These are phyloP conservation scores for Butorides virescens DNA, from an alignment of 2,113 vertebrate species.

Conservation along the genomic window DNA sequence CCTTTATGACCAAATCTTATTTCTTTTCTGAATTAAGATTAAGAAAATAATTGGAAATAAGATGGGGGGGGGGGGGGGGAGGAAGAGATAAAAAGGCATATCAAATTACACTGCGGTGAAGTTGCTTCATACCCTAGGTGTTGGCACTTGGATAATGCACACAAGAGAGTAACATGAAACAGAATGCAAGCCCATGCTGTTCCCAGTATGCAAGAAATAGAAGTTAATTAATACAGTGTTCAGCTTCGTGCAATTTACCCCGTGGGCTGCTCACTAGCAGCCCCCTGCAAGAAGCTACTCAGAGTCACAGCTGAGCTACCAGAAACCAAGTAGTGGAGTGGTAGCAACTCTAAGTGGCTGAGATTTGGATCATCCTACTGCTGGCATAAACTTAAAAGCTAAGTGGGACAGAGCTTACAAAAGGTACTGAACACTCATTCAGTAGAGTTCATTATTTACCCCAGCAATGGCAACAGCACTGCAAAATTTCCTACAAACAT, in stretches of 20 bases:
- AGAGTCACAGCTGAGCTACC: not conserved
- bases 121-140: not conserved
- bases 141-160: not conserved
- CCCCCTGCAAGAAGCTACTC: not conserved
- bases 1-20: not conserved
- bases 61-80: rapidly evolving
- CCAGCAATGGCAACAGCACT: not conserved
- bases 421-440: not conserved
- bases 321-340: not conserved
- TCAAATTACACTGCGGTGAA: not conserved
- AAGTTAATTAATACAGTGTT: not conserved
- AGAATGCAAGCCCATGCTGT: not conserved
- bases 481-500: not conserved
- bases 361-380: not conserved
- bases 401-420: not conserved
- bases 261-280: not conserved
- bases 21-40: not conserved
- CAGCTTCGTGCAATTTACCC: not conserved
- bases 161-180: not conserved
- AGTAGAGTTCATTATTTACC: not conserved
- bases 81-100: not conserved
- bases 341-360: not conserved
- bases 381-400: not conserved
- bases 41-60: not conserved
- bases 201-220: not conserved